Evolutionary conservation across 2,797 vertebrate species (phyloP).

Genomic region (Chelon auratus): DNA sequence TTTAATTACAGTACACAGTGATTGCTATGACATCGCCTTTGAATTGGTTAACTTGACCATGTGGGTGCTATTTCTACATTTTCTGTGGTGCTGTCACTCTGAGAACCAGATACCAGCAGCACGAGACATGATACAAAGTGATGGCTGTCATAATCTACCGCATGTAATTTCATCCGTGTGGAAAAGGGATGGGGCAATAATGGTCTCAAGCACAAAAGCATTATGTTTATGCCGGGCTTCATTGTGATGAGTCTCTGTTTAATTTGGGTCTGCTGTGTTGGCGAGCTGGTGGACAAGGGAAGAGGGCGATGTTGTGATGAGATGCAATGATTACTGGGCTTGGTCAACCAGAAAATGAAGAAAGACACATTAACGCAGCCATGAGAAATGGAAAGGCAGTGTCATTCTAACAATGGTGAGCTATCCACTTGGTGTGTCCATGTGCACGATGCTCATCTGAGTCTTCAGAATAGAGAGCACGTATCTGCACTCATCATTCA

Average conservation of each 20-base stretch:
- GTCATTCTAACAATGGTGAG: constrained; percentile 70
- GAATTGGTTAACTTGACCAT: constrained; percentile 72
- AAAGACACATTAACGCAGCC: constrained; percentile 81
- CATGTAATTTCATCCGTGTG: constrained; percentile 70
- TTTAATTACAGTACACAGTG: constrained; percentile 76
- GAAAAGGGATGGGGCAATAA: constrained; percentile 73
- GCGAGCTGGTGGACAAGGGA: constrained; percentile 62
- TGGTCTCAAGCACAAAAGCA: constrained; percentile 73
- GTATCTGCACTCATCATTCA: constrained; percentile 41
- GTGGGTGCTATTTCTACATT: constrained; percentile 51
- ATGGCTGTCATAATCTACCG: constrained; percentile 70
- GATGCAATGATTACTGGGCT: constrained; percentile 81
- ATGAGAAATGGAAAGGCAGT: constrained; percentile 79
- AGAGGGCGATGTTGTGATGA: constrained; percentile 78
- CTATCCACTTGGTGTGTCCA: constrained; percentile 58
- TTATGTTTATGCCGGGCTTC: constrained; percentile 78
- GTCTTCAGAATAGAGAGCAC: constrained; percentile 35
- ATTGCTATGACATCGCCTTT: constrained; percentile 72
- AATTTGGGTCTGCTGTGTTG: constrained; percentile 78
- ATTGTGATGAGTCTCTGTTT: constrained; percentile 84
- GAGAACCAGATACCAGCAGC: constrained; percentile 59
- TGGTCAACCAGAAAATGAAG: constrained; percentile 86
- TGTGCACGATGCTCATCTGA: constrained; percentile 44
- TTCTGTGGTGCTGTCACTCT: constrained; percentile 55
- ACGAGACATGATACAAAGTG: constrained; percentile 67